phyloP scores from a whole-genome alignment of 1,140 invertebrate genomes.

The Bombus cullumanus region DNA sequence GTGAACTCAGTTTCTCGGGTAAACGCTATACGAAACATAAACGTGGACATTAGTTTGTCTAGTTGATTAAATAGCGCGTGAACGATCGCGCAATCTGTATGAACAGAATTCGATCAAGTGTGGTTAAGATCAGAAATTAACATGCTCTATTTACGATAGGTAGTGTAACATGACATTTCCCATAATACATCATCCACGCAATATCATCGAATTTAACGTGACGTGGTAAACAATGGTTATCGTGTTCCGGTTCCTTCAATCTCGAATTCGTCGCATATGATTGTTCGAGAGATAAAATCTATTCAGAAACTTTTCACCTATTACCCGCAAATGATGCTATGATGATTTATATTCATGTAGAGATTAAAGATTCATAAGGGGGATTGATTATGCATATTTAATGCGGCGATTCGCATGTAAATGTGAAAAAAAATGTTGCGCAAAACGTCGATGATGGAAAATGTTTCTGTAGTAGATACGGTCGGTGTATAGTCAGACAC shows the following conservation, averaged over 20 bases:
- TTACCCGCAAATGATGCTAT: neutral
- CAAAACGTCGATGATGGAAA: too few relatives aligned
- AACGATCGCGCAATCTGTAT: neutral
- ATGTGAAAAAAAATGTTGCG: neutral
- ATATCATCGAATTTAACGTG: neutral
- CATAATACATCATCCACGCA: neutral
- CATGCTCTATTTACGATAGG: neutral
- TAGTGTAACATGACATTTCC: neutral
- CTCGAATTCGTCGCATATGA: neutral
- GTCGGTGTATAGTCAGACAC: neutral
- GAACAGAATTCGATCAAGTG: neutral
- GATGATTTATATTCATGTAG: conserved; percentile 38
- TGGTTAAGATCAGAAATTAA: neutral
- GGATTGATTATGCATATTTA: conserved; percentile 19
- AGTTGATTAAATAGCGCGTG: neutral
- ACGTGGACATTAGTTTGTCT: neutral
- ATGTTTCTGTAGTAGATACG: neutral
- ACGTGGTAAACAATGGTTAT: neutral
- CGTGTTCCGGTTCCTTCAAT: neutral
- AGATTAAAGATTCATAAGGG: conserved; percentile 42
- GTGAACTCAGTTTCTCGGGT: neutral
- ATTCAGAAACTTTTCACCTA: neutral
- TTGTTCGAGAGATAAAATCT: neutral
- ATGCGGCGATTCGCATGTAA: conserved; percentile 20
- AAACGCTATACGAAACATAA: neutral